phyloP scores from a whole-genome alignment of 2,797 vertebrate species.

The Tiaroga cobitis region DNA sequence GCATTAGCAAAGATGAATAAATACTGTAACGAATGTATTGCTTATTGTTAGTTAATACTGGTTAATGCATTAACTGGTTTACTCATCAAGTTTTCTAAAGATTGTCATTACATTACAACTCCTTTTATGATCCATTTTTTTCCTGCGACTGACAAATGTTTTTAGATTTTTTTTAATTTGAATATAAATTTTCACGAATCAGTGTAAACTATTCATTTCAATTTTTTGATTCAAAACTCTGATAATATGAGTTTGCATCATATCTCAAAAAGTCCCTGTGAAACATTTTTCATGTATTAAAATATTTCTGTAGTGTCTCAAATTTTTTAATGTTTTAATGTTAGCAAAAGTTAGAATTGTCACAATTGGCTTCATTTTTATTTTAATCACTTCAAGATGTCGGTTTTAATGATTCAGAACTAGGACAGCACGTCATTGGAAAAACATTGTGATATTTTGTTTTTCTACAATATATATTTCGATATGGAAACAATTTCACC shows the following conservation, averaged over 20 bases:
- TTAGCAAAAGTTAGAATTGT: no score
- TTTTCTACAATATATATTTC: no score
- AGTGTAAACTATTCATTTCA: background rate
- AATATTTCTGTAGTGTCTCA: no score
- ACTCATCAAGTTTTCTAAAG: background rate
- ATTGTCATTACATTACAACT: background rate
- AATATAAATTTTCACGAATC: background rate
- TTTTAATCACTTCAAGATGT: no score
- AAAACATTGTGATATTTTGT: no score
- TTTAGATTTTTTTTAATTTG: background rate
- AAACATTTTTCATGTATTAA: no score
- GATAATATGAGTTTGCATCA: no score
- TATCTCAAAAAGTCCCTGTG: background rate
- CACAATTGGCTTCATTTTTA: no score
- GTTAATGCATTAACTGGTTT: background rate
- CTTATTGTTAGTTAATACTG: background rate
- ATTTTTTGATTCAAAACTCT: background rate
- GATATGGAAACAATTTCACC: no score
- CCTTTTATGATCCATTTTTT: background rate
- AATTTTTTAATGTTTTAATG: no score
- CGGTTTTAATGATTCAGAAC: no score
- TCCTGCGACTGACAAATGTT: background rate
- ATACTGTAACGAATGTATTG: background rate
- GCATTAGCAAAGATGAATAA: background rate
- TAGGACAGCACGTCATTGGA: no score